Percentiles rank a stretch among this genome's conserved stretches.
These are phyloP conservation scores for Chiroxiphia lanceolata DNA, from an alignment of 2,797 vertebrate species.

Conservation along the genomic window DNA sequence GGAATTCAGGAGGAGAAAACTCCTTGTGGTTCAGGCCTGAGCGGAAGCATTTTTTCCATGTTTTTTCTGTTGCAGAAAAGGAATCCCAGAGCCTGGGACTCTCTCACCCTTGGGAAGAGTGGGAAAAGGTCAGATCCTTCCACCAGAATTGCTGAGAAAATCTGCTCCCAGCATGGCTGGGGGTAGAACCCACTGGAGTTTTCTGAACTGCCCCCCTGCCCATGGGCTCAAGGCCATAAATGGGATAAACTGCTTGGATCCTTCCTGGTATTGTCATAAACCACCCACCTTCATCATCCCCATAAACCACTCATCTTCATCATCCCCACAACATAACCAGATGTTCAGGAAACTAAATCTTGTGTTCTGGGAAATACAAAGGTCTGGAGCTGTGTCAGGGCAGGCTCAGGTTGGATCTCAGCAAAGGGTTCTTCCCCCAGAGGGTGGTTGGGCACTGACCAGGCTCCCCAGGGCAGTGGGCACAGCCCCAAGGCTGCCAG, in stretches of 20 bases:
- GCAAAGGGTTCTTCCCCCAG: not conserved
- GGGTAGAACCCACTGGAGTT: not conserved
- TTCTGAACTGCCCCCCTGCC: not conserved
- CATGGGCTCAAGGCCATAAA: not conserved
- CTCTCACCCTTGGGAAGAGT: not conserved
- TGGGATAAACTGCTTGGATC: not conserved
- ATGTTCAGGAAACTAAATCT: not conserved
- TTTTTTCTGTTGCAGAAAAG: not conserved
- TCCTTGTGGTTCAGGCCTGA: not conserved
- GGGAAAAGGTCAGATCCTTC: not conserved
- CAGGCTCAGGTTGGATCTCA: not conserved
- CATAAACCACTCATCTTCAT: not conserved
- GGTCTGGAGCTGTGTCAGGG: not conserved
- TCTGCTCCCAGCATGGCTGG: not conserved
- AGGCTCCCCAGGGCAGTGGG: not conserved
- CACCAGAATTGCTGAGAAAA: not conserved
- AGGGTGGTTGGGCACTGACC: not conserved
- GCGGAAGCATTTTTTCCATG: not conserved
- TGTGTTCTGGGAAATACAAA: not conserved
- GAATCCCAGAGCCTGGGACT: not conserved
- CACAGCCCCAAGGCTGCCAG: not conserved
- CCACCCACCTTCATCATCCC: not conserved
- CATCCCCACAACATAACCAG: not conserved
- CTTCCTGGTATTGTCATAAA: not conserved
- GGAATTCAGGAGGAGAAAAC: not conserved